phyloP scores from a whole-genome alignment of 2,797 vertebrate species.

The Phylloscopus collybita region DNA sequence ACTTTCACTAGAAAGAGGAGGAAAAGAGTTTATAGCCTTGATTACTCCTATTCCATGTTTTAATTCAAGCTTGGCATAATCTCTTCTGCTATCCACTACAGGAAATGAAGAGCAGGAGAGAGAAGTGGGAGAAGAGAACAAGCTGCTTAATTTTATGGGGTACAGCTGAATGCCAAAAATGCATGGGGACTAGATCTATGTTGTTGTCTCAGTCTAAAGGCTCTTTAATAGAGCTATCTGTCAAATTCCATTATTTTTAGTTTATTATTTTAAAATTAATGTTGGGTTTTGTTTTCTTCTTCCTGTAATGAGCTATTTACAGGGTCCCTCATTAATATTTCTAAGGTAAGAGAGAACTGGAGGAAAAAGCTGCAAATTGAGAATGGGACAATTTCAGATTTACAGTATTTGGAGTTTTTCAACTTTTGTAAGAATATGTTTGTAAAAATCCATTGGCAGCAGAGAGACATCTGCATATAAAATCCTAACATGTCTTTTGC shows the following conservation, averaged over 20 bases:
- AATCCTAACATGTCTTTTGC: constrained; percentile 44
- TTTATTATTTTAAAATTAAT: not conserved
- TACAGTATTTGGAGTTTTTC: not conserved
- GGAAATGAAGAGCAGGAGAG: constrained; percentile 27
- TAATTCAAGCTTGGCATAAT: constrained; percentile 33
- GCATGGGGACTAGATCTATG: not conserved
- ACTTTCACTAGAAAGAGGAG: not conserved
- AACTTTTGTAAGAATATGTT: not conserved
- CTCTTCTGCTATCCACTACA: not conserved
- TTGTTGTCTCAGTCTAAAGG: not conserved
- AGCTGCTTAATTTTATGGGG: not conserved
- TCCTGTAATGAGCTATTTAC: not conserved
- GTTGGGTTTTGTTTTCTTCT: not conserved
- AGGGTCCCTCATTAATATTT: not conserved
- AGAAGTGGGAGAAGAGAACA: not conserved
- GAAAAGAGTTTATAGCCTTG: not conserved
- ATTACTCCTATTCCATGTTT: constrained; percentile 2
- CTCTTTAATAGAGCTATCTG: constrained; percentile 14
- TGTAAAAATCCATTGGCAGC: not conserved
- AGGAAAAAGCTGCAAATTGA: not conserved
- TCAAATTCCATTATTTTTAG: constrained; percentile 7
- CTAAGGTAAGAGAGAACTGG: not conserved
- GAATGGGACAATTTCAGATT: not conserved
- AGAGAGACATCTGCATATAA: not conserved
- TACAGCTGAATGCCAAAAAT: not conserved